Evolutionary conservation across 2,797 vertebrate genomes (phyloP).

Genomic region (Falco columbarius): DNA sequence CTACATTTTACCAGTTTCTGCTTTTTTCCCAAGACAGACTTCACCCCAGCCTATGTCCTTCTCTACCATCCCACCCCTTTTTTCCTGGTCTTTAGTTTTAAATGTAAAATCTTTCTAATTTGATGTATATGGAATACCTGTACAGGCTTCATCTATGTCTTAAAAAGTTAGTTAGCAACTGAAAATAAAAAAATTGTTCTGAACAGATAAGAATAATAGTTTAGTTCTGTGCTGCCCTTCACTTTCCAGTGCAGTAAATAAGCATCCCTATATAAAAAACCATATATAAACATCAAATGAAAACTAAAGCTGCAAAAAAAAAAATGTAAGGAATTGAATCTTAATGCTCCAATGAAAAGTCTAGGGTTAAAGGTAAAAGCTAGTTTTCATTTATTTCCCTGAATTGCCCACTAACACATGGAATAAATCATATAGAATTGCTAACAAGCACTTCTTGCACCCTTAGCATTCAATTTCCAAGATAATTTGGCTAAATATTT

Average conservation of each 20-base stretch:
- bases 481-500: background rate
- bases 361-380: background rate
- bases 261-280: background rate
- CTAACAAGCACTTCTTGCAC: background rate
- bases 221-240: background rate
- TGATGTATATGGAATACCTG: background rate
- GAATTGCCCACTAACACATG: background rate
- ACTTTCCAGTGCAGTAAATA: background rate
- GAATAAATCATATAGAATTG: background rate
- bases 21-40: background rate
- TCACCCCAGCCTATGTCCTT: background rate
- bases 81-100: background rate
- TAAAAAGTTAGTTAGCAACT: background rate
- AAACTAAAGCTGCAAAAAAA: background rate
- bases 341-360: background rate
- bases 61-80: background rate
- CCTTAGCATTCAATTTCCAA: background rate
- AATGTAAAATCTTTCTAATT: background rate
- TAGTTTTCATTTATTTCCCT: background rate
- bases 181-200: background rate
- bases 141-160: background rate
- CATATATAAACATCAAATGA: background rate
- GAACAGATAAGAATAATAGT: background rate
- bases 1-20: background rate
- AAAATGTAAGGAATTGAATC: background rate